Evolutionary conservation across 2,113 vertebrate species (phyloP).

Genomic region (Platycercus adscitus): DNA sequence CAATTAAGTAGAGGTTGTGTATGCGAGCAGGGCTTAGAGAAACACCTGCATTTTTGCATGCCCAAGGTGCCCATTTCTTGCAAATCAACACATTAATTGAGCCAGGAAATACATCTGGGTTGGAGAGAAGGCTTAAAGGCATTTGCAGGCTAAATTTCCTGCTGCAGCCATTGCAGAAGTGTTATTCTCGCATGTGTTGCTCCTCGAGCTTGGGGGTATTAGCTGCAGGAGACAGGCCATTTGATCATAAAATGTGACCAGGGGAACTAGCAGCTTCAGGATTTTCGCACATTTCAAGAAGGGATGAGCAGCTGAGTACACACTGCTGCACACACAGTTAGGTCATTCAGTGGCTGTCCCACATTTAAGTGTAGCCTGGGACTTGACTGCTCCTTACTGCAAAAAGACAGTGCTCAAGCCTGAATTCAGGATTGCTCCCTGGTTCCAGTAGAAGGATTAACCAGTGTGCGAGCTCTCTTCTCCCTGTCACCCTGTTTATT

Average conservation of each 20-base stretch:
- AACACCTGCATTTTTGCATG: not conserved
- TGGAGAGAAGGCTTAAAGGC: not conserved
- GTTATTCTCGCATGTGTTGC: not conserved
- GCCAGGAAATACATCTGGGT: not conserved
- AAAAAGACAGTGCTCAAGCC: not conserved
- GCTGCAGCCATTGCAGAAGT: not conserved
- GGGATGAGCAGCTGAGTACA: not conserved
- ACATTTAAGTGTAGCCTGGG: not conserved
- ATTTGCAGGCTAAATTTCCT: not conserved
- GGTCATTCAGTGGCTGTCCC: not conserved
- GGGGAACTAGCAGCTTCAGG: not conserved
- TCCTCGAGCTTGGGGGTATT: not conserved
- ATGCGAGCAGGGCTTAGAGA: not conserved
- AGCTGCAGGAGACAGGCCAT: not conserved
- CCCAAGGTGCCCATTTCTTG: not conserved
- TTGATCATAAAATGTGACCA: fast-evolving
- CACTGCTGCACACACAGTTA: not conserved
- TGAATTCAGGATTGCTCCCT: not conserved
- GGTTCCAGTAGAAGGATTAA: not conserved
- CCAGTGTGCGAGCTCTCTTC: not conserved
- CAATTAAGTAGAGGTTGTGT: not conserved
- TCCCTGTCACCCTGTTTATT: not conserved
- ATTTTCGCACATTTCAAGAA: not conserved
- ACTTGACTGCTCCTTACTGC: not conserved
- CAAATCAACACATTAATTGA: not conserved